A percentile compares a stretch with the other conserved stretches of the same genome.
Evolutionary conservation across 2,888 invertebrate species (phyloP).

Genomic region (Melieria picta): DNA sequence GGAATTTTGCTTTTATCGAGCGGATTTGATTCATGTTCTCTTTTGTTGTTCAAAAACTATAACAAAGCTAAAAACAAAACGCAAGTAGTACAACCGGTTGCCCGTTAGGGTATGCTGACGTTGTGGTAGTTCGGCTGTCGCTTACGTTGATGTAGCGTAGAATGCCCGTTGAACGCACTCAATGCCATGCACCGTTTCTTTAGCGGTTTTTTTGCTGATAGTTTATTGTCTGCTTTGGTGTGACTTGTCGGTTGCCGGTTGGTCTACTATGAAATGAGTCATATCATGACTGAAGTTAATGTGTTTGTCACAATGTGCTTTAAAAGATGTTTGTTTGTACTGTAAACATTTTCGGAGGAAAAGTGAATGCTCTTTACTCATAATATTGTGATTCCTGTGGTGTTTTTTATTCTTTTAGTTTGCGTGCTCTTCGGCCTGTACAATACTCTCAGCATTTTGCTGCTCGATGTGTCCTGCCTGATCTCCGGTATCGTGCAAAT

Average conservation of each 20-base stretch:
- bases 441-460: constrained; percentile 76
- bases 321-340: neutral
- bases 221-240: too few species aligned
- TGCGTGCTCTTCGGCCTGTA: constrained; percentile 84
- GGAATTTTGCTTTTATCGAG: too few species aligned
- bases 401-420: constrained; percentile 71
- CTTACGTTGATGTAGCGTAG: too few species aligned
- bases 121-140: too few species aligned
- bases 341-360: neutral
- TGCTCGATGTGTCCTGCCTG: constrained; percentile 73
- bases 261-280: too few species aligned
- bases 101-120: too few species aligned
- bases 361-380: constrained; percentile 19
- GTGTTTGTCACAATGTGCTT: neutral
- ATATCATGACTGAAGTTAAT: neutral
- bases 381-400: constrained; percentile 4
- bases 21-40: too few species aligned
- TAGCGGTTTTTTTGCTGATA: constrained; percentile 1
- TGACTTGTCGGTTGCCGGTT: too few species aligned
- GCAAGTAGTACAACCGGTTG: too few species aligned
- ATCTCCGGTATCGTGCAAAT: constrained; percentile 87
- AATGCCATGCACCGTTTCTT: constrained; percentile 12
- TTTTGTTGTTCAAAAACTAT: too few species aligned
- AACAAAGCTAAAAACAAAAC: too few species aligned
- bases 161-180: too few species aligned